Evolutionary conservation across 2,113 vertebrate genomes (phyloP).

Genomic region (Passer montanus): DNA sequence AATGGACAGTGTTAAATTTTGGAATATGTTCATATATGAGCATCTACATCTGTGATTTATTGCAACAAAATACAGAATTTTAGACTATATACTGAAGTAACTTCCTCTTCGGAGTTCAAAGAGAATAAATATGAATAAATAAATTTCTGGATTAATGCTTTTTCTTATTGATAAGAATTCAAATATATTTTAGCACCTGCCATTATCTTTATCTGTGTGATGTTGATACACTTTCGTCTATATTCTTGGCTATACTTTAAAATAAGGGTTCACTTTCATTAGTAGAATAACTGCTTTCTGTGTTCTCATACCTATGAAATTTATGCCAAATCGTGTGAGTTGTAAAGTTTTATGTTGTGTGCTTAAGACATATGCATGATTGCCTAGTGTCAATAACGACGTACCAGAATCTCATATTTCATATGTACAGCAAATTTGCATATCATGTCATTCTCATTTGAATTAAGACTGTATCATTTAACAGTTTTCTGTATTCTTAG

Average conservation of each 20-base stretch:
- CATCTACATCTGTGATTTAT: neutral
- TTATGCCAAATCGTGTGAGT: neutral
- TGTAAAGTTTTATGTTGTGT: neutral
- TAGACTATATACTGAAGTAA: neutral
- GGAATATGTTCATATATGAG: neutral
- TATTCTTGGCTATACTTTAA: neutral
- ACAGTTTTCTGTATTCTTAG: neutral
- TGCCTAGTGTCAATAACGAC: neutral
- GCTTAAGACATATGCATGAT: neutral
- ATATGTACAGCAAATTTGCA: neutral
- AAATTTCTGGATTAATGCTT: neutral
- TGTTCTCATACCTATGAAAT: neutral
- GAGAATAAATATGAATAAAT: neutral
- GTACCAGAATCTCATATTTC: neutral
- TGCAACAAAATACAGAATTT: neutral
- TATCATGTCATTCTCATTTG: neutral
- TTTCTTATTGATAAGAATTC: neutral
- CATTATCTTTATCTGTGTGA: neutral
- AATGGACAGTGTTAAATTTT: neutral
- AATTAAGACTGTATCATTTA: neutral
- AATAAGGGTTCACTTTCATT: neutral
- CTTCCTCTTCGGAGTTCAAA: neutral
- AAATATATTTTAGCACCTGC: neutral
- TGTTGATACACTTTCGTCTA: neutral
- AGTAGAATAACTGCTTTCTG: neutral